Base-by-base conservation (phyloP, 1,140 invertebrate species). In the Drosophila pandora region DNA sequence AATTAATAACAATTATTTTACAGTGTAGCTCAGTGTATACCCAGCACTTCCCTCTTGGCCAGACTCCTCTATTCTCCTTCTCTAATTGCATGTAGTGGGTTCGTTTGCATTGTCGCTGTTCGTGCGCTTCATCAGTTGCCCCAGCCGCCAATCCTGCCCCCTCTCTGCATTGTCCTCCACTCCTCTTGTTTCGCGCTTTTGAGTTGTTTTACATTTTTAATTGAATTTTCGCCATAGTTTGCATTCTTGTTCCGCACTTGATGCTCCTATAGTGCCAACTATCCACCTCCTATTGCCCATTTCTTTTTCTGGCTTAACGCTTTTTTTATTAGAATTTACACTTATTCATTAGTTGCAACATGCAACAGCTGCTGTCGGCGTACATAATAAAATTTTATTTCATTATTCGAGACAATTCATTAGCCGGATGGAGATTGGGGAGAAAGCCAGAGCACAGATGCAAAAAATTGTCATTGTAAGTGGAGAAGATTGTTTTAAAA, bases 191-290 rank as follows among this genome's bases (percentile, higher is more conserved):
- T 63, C 67, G 52, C 83, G 75, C 83, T 83, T 87, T 87, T 54
- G 75, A 88, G 83, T 87, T 87, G 83, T 87, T 87, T 88, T 88
- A 83, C 83, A 87, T 87, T 88, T 87, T 83, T 87, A 87, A 87
- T 87, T 87, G 83, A 87, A 87, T 87, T 88, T 85, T 82, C 79
- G 76, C 83, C 70, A 82, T 88, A 88, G 83, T 88, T 87, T 80
- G 82, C 78, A 88, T 85, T 85, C 82, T 83, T 79, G 52, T 60
- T 32, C 70, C 39, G 43, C 72, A 57, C 65, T 69, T 69, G 65
- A 68, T 39, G 65, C 59, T 75, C 43, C 50, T 34, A 37, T 13
- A 53, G 37, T 56, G 49, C 13, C 45, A 39, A 17, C 45, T 25
- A 17, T 2, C 9, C 22, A 12, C 21, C 21, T 3, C 12, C 23